Conservation (phyloP, 2,797 vertebrate genomes). For the Sparidentex hasta region DNA sequence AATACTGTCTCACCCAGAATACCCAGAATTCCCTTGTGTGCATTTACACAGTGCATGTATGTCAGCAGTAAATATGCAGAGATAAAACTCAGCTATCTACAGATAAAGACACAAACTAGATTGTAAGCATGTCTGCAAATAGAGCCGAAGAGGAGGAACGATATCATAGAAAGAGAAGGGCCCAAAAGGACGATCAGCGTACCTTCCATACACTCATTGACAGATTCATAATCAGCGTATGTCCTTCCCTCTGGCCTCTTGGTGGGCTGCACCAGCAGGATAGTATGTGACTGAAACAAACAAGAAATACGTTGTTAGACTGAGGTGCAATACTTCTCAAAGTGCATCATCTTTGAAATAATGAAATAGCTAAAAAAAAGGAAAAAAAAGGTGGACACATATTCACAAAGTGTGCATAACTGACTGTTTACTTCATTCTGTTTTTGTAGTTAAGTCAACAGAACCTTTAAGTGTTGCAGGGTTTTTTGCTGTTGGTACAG, state of each 20-base stretch:
- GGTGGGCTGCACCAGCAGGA: conserved; percentile 97
- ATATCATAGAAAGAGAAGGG: background rate
- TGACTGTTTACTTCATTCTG: background rate
- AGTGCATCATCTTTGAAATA: background rate
- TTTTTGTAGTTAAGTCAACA: background rate
- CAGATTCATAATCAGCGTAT: conserved; percentile 97
- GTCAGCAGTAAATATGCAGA: background rate
- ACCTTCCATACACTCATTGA: conserved; percentile 99
- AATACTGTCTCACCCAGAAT: background rate
- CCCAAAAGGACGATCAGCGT: conserved; percentile 13
- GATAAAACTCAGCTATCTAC: background rate
- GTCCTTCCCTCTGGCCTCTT: conserved; percentile 98
- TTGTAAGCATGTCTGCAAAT: background rate
- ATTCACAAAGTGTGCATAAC: too few species aligned
- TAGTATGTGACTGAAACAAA: conserved; percentile 93
- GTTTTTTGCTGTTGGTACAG: background rate
- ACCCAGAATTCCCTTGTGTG: background rate
- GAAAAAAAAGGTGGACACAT: too few species aligned
- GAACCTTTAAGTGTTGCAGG: background rate
- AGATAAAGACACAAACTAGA: too few species aligned
- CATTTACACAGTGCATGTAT: background rate
- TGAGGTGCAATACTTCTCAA: too few species aligned
- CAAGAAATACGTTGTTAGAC: background rate
- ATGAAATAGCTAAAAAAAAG: background rate
- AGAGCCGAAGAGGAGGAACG: background rate